Evolutionary conservation across 2,888 invertebrate genomes (phyloP).

Genomic region (Drosophila subquinaria): DNA sequence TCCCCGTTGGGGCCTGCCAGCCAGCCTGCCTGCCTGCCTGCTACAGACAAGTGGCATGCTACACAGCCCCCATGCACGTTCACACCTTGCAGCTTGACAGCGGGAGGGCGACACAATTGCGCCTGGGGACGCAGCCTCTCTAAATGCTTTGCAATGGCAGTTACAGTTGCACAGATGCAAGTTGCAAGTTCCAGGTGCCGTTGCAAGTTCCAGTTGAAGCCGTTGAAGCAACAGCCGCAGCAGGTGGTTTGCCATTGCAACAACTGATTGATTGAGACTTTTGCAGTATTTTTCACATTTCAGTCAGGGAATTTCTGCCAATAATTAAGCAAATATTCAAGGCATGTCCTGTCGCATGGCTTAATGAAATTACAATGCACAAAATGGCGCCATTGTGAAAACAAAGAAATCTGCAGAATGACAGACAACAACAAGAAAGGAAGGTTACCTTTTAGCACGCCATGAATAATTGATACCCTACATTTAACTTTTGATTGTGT

Average conservation of each 20-base stretch:
- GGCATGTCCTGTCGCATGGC: slow-evolving; percentile 36
- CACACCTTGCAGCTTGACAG: slow-evolving; percentile 43
- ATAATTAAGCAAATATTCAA: slow-evolving; percentile 56
- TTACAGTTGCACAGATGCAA: slow-evolving; percentile 4
- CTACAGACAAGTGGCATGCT: slow-evolving; percentile 40
- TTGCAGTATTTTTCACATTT: slow-evolving; percentile 1
- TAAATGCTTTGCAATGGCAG: slow-evolving; percentile 18
- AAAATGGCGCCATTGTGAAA: slow-evolving; percentile 52
- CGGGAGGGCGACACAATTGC: slow-evolving; percentile 36
- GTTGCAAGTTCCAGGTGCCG: slow-evolving; percentile 8
- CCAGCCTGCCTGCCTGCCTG: neutral
- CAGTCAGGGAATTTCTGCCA: slow-evolving; percentile 42
- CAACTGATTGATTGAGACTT: slow-evolving; percentile 9
- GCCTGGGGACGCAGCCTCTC: slow-evolving; percentile 35
- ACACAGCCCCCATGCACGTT: slow-evolving; percentile 38
- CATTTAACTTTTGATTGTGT: neutral
- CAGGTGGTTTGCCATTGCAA: slow-evolving; percentile 44
- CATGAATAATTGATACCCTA: neutral
- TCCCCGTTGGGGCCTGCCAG: neutral
- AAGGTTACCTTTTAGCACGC: neutral
- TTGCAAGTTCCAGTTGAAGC: neutral
- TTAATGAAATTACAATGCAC: slow-evolving; percentile 73
- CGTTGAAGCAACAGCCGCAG: slow-evolving; percentile 19
- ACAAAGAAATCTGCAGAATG: slow-evolving; percentile 53
- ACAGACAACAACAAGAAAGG: slow-evolving; percentile 20